These are phyloP conservation scores for Hippopotamyrus pictus DNA, from an alignment of 2,797 vertebrate genomes.

Conservation along the genomic window DNA sequence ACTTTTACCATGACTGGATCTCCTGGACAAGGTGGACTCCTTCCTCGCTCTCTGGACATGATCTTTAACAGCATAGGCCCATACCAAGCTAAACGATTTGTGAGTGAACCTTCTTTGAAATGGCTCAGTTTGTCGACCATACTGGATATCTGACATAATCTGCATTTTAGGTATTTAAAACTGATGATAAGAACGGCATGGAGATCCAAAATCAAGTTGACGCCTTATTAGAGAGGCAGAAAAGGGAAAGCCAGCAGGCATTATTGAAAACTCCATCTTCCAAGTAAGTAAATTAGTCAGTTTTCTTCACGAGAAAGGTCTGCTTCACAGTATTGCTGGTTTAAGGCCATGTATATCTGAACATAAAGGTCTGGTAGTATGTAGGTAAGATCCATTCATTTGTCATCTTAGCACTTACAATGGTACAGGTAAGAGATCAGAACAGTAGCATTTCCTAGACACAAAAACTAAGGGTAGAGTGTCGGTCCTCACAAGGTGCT, in stretches of 20 bases:
- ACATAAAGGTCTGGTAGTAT: neutral
- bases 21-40: constrained; percentile 82
- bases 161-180: constrained; percentile 78
- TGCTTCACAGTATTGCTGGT: neutral
- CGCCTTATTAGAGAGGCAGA: constrained; percentile 85
- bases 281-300: constrained; percentile 56
- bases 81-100: constrained; percentile 88
- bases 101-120: constrained; percentile 51
- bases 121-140: neutral
- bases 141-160: neutral
- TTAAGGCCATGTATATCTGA: neutral
- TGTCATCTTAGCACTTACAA: neutral
- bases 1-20: constrained; percentile 93
- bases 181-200: constrained; percentile 89
- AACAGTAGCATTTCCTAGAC: neutral
- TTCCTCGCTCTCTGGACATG: constrained; percentile 90
- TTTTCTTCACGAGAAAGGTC: neutral
- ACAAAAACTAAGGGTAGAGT: neutral
- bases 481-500: neutral
- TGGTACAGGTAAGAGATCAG: neutral
- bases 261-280: constrained; percentile 65
- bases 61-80: constrained; percentile 87
- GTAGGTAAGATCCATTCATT: neutral
- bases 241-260: constrained; percentile 65
- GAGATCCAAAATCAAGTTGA: constrained; percentile 88